Conservation (phyloP, 1,140 invertebrate species). For the Lasioglossum albipes region DNA sequence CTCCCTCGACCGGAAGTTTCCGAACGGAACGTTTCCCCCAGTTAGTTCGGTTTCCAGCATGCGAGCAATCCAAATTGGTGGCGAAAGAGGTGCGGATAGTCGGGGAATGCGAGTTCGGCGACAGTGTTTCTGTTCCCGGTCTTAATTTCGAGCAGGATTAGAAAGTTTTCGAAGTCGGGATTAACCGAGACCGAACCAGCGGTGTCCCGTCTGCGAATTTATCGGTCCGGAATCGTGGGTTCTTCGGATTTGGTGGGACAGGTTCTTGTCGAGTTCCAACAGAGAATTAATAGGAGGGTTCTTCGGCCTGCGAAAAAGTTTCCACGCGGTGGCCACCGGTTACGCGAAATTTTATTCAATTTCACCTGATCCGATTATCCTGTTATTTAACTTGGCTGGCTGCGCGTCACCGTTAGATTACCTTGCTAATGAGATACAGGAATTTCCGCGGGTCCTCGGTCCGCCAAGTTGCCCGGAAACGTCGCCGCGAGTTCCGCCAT, state of each 20-base stretch:
- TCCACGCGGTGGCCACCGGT: neutral
- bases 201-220: neutral
- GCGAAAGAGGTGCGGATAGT: neutral
- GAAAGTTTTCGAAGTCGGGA: neutral
- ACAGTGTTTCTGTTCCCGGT: neutral
- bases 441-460: neutral
- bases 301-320: neutral
- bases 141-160: neutral
- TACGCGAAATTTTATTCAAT: conserved; percentile 4
- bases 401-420: conserved; percentile 3
- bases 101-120: neutral
- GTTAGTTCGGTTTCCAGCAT: neutral
- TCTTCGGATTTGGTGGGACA: too few species aligned
- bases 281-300: neutral
- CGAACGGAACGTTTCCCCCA: too few species aligned
- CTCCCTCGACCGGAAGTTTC: too few species aligned
- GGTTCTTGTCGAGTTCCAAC: too few species aligned
- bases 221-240: neutral
- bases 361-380: neutral
- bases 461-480: neutral
- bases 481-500: neutral
- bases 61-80: too few species aligned
- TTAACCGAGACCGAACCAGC: neutral
- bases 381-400: conserved; percentile 2
- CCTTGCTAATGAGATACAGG: conserved; percentile 10